Conservation (phyloP, 2,888 invertebrate species). For the Anoplius nigerrimus region DNA sequence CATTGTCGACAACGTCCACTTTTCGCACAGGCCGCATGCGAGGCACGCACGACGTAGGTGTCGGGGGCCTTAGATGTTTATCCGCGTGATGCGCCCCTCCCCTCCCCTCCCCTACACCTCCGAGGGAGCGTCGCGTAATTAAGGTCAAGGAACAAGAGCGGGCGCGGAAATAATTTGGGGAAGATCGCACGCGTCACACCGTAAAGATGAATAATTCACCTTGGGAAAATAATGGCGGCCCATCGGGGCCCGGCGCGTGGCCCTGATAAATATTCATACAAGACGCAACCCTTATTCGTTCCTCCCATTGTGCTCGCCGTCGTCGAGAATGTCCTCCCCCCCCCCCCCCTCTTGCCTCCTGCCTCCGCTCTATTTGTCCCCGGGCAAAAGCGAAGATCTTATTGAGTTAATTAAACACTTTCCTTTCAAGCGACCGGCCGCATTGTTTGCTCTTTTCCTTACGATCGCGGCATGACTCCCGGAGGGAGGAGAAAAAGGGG, state of each 20-base stretch:
- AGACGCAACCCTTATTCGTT: not conserved
- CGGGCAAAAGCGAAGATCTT: constrained; percentile 1
- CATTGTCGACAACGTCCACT: not conserved
- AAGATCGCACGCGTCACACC: not conserved
- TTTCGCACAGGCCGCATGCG: not conserved
- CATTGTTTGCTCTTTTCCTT: not conserved
- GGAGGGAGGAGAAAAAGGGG: no score
- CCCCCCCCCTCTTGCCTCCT: no score
- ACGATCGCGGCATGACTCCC: not conserved
- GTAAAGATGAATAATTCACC: not conserved
- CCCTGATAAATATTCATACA: not conserved
- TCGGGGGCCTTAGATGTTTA: no score
- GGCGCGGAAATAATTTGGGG: constrained; percentile 8
- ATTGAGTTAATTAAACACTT: constrained; percentile 27
- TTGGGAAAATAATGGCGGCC: not conserved
- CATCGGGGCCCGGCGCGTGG: not conserved
- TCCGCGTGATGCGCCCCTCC: not conserved
- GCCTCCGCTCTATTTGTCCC: constrained; percentile 6
- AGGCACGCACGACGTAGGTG: not conserved
- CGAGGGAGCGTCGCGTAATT: constrained; percentile 32
- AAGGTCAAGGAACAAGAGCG: constrained; percentile 26
- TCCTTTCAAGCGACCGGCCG: constrained; percentile 6
- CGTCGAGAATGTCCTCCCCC: no score
- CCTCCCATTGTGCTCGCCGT: constrained; percentile 2
- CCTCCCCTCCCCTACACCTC: constrained; percentile 22